Percentiles rank a stretch among this genome's conserved stretches.
Conservation (phyloP, 2,113 vertebrate species). For the Tragelaphus strepsiceros region DNA sequence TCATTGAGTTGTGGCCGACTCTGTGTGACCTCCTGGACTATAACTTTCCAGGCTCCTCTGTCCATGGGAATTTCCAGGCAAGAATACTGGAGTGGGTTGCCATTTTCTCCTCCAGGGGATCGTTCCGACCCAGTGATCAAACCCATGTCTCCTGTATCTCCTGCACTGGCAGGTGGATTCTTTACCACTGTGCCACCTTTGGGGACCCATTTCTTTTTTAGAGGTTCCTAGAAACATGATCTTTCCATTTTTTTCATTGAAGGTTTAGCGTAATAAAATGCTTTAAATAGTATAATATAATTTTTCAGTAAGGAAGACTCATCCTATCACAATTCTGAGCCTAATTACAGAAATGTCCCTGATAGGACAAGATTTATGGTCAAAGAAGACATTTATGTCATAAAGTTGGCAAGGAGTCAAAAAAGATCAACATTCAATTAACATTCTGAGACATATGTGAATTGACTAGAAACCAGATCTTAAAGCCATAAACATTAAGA, state of each 20-base stretch:
- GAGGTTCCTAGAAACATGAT: neutral
- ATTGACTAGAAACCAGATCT: slow-evolving; percentile 8
- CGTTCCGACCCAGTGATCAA: neutral
- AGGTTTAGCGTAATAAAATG: neutral
- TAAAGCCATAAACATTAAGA: slow-evolving; percentile 16
- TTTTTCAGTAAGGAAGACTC: neutral
- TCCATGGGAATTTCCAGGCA: neutral
- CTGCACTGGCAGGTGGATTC: neutral
- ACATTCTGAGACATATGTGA: neutral
- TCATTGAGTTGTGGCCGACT: fast-evolving
- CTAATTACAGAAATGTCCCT: neutral
- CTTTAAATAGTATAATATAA: neutral
- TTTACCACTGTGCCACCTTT: neutral
- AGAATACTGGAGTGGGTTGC: neutral
- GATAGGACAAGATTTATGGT: slow-evolving; percentile 17
- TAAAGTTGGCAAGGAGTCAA: slow-evolving; percentile 1
- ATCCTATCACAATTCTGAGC: neutral
- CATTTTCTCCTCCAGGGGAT: neutral
- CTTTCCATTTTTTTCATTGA: neutral
- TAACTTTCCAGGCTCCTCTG: neutral
- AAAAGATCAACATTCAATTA: neutral
- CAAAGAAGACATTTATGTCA: slow-evolving; percentile 7
- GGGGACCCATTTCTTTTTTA: neutral
- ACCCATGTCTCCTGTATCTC: neutral
- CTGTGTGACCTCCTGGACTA: neutral